Conservation (phyloP, 1,140 invertebrate species). For the Neodiprion lecontei region DNA sequence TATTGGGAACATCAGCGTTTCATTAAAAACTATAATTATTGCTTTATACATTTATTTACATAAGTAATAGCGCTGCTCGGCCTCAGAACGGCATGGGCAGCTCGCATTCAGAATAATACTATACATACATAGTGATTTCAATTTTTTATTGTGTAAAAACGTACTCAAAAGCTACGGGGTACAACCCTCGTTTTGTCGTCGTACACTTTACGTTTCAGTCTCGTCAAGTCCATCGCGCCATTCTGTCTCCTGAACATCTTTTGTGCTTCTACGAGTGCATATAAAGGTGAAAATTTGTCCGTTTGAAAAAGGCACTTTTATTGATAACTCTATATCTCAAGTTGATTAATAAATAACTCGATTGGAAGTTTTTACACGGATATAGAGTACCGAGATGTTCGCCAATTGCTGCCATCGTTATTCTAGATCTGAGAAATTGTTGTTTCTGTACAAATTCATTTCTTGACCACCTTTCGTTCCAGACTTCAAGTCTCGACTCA, state of each 20-base stretch:
- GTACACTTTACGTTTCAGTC: conserved; percentile 59
- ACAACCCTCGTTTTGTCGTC: conserved; percentile 50
- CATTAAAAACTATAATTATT: conserved; percentile 31
- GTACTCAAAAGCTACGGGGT: conserved; percentile 57
- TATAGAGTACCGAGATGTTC: neutral
- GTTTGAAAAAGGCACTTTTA: conserved; percentile 21
- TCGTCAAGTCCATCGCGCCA: conserved; percentile 49
- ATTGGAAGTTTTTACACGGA: neutral
- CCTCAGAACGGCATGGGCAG: conserved; percentile 20
- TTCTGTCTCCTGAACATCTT: neutral
- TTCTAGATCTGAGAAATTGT: neutral
- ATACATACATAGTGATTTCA: conserved; percentile 41
- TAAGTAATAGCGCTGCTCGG: conserved; percentile 17
- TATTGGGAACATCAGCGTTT: neutral
- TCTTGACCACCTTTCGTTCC: too few species aligned
- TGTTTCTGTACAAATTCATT: too few species aligned
- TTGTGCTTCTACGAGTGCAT: neutral
- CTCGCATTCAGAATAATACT: conserved; percentile 51
- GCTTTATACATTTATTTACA: conserved; percentile 54
- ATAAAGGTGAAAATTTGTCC: conserved; percentile 4
- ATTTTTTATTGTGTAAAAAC: conserved; percentile 47
- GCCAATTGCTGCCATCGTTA: neutral
- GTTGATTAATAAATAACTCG: neutral
- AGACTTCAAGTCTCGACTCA: too few species aligned
- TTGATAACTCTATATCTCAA: neutral